These are phyloP conservation scores for Festucalex cinctus DNA, from an alignment of 2,113 vertebrate genomes.

Conservation along the genomic window DNA sequence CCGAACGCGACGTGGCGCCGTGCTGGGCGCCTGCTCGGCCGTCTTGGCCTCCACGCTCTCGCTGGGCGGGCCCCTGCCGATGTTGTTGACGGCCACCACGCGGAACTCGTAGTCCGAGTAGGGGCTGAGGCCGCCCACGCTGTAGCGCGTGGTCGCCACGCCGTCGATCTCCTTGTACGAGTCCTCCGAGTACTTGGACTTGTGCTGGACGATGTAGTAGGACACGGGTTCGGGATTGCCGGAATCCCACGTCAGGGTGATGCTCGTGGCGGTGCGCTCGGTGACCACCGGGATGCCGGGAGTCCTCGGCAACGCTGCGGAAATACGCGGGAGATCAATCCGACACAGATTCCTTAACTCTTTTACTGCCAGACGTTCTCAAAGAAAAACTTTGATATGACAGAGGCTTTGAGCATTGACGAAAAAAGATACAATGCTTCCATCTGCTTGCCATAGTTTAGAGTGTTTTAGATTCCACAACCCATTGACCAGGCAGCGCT, in stretches of 20 bases:
- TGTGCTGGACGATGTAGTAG: constrained; percentile 98
- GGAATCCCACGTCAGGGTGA: constrained; percentile 97
- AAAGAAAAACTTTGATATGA: no score
- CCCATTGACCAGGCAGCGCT: no score
- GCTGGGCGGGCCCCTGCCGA: constrained; percentile 89
- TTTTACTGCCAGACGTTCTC: no score
- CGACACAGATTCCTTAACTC: no score
- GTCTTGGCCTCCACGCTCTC: constrained; percentile 93
- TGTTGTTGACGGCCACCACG: constrained; percentile 96
- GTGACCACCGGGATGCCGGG: constrained; percentile 91
- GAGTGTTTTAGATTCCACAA: no score
- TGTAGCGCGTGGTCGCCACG: constrained; percentile 95
- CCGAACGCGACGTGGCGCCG: constrained; percentile 89
- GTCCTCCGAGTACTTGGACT: constrained; percentile 90
- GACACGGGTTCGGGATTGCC: constrained; percentile 96
- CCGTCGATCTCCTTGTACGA: constrained; percentile 95
- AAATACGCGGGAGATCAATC: not conserved
- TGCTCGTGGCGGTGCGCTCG: constrained; percentile 96
- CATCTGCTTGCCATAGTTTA: no score
- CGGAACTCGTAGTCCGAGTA: constrained; percentile 98
- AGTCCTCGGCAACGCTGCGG: constrained; percentile 88
- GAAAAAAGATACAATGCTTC: no score
- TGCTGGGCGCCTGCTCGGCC: constrained; percentile 95
- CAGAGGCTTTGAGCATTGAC: no score
- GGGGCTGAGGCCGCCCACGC: constrained; percentile 93